These are phyloP conservation scores for Heterohyrax brucei DNA, from an alignment of 2,797 vertebrate species.

Conservation along the genomic window DNA sequence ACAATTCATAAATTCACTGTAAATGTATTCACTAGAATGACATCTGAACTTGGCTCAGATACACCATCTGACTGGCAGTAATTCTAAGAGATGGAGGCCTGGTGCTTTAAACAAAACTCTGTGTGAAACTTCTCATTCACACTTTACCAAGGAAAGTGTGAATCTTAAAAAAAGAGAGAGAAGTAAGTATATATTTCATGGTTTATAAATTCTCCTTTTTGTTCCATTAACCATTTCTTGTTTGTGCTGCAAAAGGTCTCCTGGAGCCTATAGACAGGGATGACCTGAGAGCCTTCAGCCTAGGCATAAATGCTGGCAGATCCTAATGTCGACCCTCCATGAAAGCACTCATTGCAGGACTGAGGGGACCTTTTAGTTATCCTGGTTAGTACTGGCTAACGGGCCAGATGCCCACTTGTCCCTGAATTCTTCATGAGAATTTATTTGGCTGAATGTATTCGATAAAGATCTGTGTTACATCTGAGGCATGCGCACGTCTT, in stretches of 20 bases:
- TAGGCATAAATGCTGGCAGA: not conserved
- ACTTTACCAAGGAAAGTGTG: conserved; percentile 75
- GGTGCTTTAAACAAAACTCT: conserved; percentile 79
- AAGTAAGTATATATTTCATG: conserved; percentile 55
- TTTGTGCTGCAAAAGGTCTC: not conserved
- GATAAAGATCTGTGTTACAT: not conserved
- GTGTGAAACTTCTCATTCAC: conserved; percentile 58
- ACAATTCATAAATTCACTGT: conserved; percentile 68
- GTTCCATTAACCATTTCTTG: not conserved
- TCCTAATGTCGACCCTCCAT: no score
- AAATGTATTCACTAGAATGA: conserved; percentile 71
- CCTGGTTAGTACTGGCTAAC: fast-evolving
- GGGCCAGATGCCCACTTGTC: not conserved
- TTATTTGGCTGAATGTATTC: no score
- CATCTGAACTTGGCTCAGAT: conserved; percentile 62
- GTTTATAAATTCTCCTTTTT: conserved; percentile 60
- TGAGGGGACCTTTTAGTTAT: fast-evolving
- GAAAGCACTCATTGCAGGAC: not conserved
- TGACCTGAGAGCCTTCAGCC: not conserved
- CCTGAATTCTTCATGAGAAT: not conserved
- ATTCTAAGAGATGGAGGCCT: conserved; percentile 64
- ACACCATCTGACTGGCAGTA: conserved; percentile 72
- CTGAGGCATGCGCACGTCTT: not conserved
- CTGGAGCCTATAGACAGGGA: not conserved
- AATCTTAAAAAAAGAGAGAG: conserved; percentile 32